Percentiles rank a stretch among this genome's conserved stretches.
Evolutionary conservation across 2,797 vertebrate genomes (phyloP).

Genomic region (Sebastes umbrosus): DNA sequence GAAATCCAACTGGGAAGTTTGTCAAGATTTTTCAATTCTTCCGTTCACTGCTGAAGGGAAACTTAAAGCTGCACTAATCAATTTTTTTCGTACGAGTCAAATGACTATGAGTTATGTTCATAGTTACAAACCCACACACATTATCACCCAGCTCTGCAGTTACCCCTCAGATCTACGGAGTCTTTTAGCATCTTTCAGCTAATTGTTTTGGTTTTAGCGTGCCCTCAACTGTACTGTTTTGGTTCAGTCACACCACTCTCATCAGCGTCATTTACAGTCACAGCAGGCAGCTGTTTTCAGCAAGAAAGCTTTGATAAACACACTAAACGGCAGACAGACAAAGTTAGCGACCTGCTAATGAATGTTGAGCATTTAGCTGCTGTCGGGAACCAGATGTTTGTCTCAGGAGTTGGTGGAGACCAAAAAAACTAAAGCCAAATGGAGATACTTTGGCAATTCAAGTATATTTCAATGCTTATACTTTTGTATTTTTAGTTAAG

Average conservation of each 20-base stretch:
- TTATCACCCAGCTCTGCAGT: neutral
- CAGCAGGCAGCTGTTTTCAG: neutral
- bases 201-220: neutral
- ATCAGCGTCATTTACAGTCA: neutral
- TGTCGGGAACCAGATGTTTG: neutral
- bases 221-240: neutral
- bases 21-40: slow-evolving; percentile 38
- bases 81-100: neutral
- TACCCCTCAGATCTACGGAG: neutral
- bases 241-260: neutral
- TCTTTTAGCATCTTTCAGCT: neutral
- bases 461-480: no score
- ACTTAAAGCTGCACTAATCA: neutral
- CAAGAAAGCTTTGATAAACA: neutral
- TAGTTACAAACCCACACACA: neutral
- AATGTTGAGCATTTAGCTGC: neutral
- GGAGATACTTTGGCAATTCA: no score
- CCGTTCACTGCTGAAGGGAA: neutral
- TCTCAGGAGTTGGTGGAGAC: neutral
- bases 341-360: neutral
- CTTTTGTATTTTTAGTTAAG: no score
- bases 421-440: neutral
- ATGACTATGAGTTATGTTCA: neutral
- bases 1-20: slow-evolving; percentile 52
- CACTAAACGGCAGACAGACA: neutral